phyloP scores from a whole-genome alignment of 2,888 invertebrate species.

The Amaurobius ferox region DNA sequence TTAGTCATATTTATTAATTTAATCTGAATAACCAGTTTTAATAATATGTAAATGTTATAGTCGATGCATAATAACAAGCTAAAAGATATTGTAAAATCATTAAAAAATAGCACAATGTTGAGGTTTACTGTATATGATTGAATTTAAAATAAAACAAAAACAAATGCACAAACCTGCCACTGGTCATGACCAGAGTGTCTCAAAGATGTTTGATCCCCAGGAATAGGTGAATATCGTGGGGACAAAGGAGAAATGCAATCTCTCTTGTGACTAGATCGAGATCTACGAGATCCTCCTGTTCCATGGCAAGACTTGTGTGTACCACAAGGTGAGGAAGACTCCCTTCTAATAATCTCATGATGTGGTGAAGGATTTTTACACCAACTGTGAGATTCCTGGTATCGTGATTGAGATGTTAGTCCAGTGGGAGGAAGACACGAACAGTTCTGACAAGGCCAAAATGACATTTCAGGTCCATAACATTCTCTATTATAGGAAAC shows the following conservation, averaged over 20 bases:
- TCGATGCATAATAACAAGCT: too few relatives aligned
- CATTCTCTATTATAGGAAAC: slow-evolving; percentile 41
- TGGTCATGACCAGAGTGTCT: slow-evolving; percentile 35
- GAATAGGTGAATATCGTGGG: slow-evolving; percentile 44
- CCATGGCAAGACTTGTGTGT: slow-evolving; percentile 41
- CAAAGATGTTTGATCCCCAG: neutral
- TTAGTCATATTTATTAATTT: too few relatives aligned
- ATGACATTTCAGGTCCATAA: slow-evolving; percentile 25
- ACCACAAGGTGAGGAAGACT: slow-evolving; percentile 53
- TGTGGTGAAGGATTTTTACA: slow-evolving; percentile 45
- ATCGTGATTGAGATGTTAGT: slow-evolving; percentile 7
- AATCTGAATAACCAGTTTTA: too few relatives aligned
- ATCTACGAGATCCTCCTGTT: slow-evolving; percentile 28
- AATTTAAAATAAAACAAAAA: too few relatives aligned
- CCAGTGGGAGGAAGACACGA: slow-evolving; percentile 48
- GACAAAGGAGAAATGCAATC: slow-evolving; percentile 44
- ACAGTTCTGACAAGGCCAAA: slow-evolving; percentile 31
- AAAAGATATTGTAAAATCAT: too few relatives aligned
- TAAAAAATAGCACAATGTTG: too few relatives aligned
- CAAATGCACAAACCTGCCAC: slow-evolving; percentile 50
- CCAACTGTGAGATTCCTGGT: slow-evolving; percentile 38
- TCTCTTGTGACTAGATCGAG: slow-evolving; percentile 36
- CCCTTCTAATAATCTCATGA: slow-evolving; percentile 37
- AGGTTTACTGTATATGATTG: too few relatives aligned
- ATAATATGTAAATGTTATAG: too few relatives aligned